Evolutionary conservation across 2,888 invertebrate genomes (phyloP).

Genomic region (Salpingus planirostris): DNA sequence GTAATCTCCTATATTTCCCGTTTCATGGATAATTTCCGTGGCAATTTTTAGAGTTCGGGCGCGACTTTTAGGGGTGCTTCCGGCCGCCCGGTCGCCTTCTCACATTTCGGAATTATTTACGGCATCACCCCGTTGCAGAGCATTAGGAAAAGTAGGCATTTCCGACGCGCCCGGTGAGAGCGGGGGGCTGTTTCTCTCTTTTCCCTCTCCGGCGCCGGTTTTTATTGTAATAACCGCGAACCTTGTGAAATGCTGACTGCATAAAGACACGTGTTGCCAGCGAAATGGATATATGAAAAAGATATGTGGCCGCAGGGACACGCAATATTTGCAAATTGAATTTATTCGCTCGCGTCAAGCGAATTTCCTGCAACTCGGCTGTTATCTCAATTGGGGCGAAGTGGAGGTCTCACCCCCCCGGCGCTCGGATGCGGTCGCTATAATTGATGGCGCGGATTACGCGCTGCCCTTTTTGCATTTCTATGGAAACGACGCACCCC

Average conservation of each 20-base stretch:
- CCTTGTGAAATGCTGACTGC: conserved; percentile 33
- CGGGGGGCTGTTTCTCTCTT: conserved; percentile 22
- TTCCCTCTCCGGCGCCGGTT: too few relatives aligned
- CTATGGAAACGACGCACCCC: too few relatives aligned
- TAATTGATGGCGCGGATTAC: conserved; percentile 8
- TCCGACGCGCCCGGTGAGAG: conserved; percentile 16
- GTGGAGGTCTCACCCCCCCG: background rate
- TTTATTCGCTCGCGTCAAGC: conserved; percentile 25
- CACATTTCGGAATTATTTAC: conserved; percentile 35
- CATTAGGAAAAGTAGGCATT: conserved; percentile 32
- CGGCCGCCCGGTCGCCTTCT: conserved; percentile 26
- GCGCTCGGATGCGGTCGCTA: conserved; percentile 2
- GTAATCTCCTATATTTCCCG: conserved; percentile 30
- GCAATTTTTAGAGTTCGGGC: too few relatives aligned
- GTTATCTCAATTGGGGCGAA: conserved; percentile 11
- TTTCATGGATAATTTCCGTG: conserved; percentile 33
- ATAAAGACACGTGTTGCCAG: conserved; percentile 33
- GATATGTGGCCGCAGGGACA: conserved; percentile 30
- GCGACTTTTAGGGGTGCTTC: conserved; percentile 24
- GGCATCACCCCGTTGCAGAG: conserved; percentile 26
- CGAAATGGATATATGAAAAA: conserved; percentile 31
- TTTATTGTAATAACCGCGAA: conserved; percentile 36
- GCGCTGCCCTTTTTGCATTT: conserved; percentile 1
- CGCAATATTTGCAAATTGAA: conserved; percentile 34
- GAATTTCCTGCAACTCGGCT: conserved; percentile 8